These are phyloP conservation scores for Magallana gigas DNA, from an alignment of 1,140 invertebrate genomes.

Conservation along the genomic window DNA sequence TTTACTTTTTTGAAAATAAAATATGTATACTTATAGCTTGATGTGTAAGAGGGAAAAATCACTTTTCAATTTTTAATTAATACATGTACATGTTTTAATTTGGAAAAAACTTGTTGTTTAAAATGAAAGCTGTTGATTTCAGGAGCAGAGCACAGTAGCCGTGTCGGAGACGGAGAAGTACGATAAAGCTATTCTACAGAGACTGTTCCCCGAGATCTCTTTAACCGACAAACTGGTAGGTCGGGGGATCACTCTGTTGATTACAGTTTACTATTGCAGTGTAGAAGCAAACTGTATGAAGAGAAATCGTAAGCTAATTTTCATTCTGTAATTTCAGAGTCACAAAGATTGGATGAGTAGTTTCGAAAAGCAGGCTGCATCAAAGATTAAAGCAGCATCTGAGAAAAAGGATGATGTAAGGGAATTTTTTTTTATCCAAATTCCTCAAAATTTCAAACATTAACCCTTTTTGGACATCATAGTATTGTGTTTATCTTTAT, in stretches of 20 bases:
- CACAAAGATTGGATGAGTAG: slow-evolving; percentile 71
- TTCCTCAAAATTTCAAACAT: too few relatives aligned
- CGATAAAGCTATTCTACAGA: slow-evolving; percentile 69
- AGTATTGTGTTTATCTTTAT: too few relatives aligned
- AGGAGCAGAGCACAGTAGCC: slow-evolving; percentile 62
- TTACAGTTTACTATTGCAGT: background rate
- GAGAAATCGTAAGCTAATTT: background rate
- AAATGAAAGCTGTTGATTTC: slow-evolving; percentile 37
- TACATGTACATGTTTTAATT: too few relatives aligned
- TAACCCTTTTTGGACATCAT: too few relatives aligned
- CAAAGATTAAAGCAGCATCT: slow-evolving; percentile 44
- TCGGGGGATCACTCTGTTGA: too few relatives aligned
- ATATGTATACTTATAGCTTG: background rate
- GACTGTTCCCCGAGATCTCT: slow-evolving; percentile 71
- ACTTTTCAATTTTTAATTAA: too few relatives aligned
- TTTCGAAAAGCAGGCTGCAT: slow-evolving; percentile 69
- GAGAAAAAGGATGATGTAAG: slow-evolving; percentile 47
- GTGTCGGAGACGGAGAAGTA: slow-evolving; percentile 64
- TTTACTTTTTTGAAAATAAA: background rate
- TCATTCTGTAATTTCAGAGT: slow-evolving; percentile 54
- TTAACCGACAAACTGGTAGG: slow-evolving; percentile 69
- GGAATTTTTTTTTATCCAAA: background rate
- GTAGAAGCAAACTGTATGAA: too few relatives aligned
- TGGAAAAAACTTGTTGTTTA: too few relatives aligned
- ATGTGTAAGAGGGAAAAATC: too few relatives aligned